These are phyloP conservation scores for Stercorarius parasiticus DNA, from an alignment of 2,113 vertebrate genomes.

Conservation along the genomic window DNA sequence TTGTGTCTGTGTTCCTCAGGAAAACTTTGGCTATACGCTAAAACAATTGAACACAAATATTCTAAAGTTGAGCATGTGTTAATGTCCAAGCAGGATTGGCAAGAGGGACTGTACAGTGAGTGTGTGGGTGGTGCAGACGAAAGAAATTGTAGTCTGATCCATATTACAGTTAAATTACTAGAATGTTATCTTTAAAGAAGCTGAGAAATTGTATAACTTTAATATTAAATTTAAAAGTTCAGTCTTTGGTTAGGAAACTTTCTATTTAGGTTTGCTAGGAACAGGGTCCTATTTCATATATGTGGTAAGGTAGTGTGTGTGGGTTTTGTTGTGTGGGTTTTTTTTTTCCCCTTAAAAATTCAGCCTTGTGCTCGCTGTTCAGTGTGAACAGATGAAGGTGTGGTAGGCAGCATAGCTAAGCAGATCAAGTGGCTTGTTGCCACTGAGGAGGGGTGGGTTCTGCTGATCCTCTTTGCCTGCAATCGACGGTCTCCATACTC, in stretches of 20 bases:
- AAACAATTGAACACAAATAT: neutral
- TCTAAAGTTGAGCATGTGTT: neutral
- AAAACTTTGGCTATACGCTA: neutral
- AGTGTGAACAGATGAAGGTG: neutral
- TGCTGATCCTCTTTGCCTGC: neutral
- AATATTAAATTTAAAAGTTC: neutral
- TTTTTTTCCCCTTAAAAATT: neutral
- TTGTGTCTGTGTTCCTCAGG: neutral
- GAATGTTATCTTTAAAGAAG: neutral
- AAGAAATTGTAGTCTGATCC: neutral
- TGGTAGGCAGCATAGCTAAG: neutral
- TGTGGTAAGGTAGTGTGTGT: neutral
- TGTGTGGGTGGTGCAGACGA: neutral
- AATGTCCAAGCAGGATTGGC: neutral
- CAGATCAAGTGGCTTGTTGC: neutral
- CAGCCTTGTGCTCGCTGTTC: neutral
- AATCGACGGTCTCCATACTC: rapidly evolving
- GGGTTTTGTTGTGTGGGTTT: neutral
- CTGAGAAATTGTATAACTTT: neutral
- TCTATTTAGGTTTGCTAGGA: neutral
- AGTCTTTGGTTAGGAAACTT: neutral
- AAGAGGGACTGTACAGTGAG: neutral
- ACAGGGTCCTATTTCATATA: neutral
- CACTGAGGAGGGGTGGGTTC: neutral
- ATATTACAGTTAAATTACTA: neutral